These are phyloP conservation scores for Bombus picipes DNA, from an alignment of 1,140 invertebrate species.

Conservation along the genomic window DNA sequence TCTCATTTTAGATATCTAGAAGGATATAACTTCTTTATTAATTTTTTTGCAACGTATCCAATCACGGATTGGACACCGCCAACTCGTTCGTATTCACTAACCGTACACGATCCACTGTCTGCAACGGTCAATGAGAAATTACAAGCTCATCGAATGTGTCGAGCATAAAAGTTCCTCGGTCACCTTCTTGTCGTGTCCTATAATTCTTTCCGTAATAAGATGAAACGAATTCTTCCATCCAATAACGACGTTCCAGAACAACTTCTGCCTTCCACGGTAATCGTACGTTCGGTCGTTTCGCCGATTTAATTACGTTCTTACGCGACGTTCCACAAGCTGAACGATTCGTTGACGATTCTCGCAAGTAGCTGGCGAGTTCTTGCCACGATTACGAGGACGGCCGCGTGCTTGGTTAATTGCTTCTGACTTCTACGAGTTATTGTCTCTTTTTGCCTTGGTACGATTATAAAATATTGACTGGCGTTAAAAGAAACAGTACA, in stretches of 20 bases:
- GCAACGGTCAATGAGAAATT: too few species aligned
- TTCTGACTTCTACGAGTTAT: slow-evolving; percentile 16
- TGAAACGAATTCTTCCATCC: neutral
- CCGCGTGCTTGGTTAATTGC: slow-evolving; percentile 35
- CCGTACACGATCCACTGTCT: too few species aligned
- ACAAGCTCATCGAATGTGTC: too few species aligned
- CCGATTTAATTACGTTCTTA: slow-evolving; percentile 46
- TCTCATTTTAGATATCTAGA: too few species aligned
- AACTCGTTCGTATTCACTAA: too few species aligned
- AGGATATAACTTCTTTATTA: too few species aligned
- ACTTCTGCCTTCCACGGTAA: neutral
- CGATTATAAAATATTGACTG: slow-evolving; percentile 10
- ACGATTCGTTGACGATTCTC: slow-evolving; percentile 38
- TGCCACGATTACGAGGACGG: neutral
- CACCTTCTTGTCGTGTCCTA: neutral
- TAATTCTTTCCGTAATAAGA: neutral
- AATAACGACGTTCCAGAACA: neutral
- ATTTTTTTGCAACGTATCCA: too few species aligned
- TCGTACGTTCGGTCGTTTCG: neutral
- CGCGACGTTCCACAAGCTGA: neutral
- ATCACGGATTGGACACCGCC: too few species aligned
- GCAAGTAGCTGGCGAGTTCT: slow-evolving; percentile 8
- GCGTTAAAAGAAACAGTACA: too few species aligned
- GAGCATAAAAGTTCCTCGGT: neutral
- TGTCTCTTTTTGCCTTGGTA: neutral